Evolutionary conservation across 2,113 vertebrate species (phyloP), one percentile per base, ranked within the genome.

Genomic region (Solea senegalensis): DNA sequence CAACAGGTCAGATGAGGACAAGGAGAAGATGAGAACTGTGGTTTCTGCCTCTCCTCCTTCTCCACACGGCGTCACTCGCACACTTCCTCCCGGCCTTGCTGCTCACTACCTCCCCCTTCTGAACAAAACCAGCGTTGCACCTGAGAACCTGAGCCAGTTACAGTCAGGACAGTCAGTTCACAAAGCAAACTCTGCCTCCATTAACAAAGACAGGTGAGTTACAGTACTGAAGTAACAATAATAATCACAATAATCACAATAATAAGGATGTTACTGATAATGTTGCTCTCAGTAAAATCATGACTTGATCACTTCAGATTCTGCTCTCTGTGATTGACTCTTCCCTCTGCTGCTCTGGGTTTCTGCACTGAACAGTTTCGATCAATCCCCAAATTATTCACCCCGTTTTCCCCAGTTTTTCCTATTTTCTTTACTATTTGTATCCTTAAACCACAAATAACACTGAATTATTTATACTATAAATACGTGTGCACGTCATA

Each of bases 1-100:
- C 40, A 91, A 90, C 82, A 84, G 62, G 50, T 89, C 90, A 28
- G 89, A 92, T 8, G 90, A 93, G 68, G 92, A 91, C 64, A 92
- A 91, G 53, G 76, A 85, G 65, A 88, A 81, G 64, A 86, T 90
- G 87, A 89, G 52, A 74, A 68, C 50, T 7, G 14, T 66, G 46
- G 54, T 63, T 52, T 41, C 65, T 8, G 21, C 74, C 16, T 13
- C 39, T 3, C 27, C 51, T 44, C 26, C 52, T 39, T 57, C 60
- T 49, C 44, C 51, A 21, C 45, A 10, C 54, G 8, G 39, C 16
- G 14, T 8, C 56, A 43, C 49, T 16, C 9, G 11, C 51, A 34
- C 66, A 13, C 49, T 60, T 65, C 59, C 72, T 48, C 54, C 16
- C 39, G 26, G 2, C 4, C 53, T 10, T 55, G 56, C 76, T 52